These are phyloP conservation scores for Drosophila azteca DNA, from an alignment of 1,140 invertebrate genomes.

Conservation along the genomic window DNA sequence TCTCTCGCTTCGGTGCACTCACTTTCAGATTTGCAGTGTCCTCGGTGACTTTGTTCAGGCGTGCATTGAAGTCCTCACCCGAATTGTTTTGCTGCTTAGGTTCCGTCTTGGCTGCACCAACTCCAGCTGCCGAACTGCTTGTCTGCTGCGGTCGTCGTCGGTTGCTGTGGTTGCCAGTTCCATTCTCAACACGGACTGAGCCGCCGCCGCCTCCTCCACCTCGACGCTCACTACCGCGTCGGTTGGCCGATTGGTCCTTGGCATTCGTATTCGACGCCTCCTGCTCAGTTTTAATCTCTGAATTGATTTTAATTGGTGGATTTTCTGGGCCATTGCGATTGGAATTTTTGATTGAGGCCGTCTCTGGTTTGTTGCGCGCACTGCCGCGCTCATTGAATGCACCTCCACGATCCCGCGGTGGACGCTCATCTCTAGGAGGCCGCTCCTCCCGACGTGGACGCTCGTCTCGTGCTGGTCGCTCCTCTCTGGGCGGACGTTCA, in stretches of 20 bases:
- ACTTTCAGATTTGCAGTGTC: conserved; percentile 66
- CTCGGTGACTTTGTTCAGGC: conserved; percentile 64
- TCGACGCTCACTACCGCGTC: conserved; percentile 49
- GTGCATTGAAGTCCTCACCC: conserved; percentile 53
- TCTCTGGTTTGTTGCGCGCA: conserved; percentile 30
- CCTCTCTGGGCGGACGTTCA: conserved; percentile 46
- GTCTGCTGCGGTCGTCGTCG: conserved; percentile 50
- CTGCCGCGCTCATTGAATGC: conserved; percentile 19
- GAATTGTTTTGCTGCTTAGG: conserved; percentile 1
- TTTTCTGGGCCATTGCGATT: conserved; percentile 50
- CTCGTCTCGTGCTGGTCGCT: conserved; percentile 8
- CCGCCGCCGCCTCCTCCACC: conserved; percentile 32
- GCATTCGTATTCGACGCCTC: conserved; percentile 33
- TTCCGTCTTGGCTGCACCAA: conserved; percentile 2
- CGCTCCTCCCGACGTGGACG: conserved; percentile 9
- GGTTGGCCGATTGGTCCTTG: conserved; percentile 39
- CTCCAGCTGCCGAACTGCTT: conserved; percentile 6
- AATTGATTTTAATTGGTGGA: conserved; percentile 9
- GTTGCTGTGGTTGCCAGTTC: conserved; percentile 30
- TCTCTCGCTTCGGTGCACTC: conserved; percentile 49
- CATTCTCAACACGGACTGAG: conserved; percentile 46
- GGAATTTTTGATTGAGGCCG: conserved; percentile 19
- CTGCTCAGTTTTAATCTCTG: conserved; percentile 34
- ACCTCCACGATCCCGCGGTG: conserved; percentile 20
- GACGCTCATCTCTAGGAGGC: conserved; percentile 10